phyloP scores from a whole-genome alignment of 2,797 vertebrate species.

The Sorex maritimensis region DNA sequence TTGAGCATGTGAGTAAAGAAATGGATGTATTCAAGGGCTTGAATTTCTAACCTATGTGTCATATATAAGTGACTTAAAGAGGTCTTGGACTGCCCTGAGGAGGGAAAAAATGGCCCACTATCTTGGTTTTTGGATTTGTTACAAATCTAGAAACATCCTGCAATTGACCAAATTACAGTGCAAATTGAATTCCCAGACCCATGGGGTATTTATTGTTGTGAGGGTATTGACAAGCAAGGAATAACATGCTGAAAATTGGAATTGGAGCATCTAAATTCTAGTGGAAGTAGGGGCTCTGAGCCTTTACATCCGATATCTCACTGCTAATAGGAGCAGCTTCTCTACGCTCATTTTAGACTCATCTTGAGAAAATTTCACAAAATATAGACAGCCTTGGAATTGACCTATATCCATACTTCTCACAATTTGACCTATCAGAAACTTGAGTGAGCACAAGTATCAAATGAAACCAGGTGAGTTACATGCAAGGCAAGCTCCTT shows the following conservation, averaged over 20 bases:
- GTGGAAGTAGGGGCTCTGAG: not conserved
- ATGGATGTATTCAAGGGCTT: not conserved
- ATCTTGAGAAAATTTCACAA: not conserved
- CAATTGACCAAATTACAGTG: not conserved
- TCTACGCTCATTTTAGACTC: not conserved
- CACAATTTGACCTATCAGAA: not conserved
- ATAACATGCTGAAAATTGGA: not conserved
- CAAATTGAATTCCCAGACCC: not conserved
- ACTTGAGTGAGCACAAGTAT: no score
- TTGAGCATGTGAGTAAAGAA: not conserved
- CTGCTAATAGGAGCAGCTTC: not conserved
- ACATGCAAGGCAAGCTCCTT: no score
- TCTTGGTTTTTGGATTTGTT: not conserved
- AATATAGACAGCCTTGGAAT: not conserved
- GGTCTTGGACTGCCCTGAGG: not conserved
- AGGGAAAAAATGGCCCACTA: not conserved
- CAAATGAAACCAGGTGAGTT: no score
- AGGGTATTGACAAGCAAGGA: not conserved
- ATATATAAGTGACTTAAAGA: not conserved
- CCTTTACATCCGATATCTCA: not conserved
- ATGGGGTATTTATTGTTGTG: not conserved
- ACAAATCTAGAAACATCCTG: not conserved
- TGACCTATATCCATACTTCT: not conserved
- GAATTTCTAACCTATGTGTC: not conserved
- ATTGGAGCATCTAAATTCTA: not conserved